These are phyloP conservation scores for Helicolenus hilgendorfi DNA, from an alignment of 2,797 vertebrate genomes.

Conservation along the genomic window DNA sequence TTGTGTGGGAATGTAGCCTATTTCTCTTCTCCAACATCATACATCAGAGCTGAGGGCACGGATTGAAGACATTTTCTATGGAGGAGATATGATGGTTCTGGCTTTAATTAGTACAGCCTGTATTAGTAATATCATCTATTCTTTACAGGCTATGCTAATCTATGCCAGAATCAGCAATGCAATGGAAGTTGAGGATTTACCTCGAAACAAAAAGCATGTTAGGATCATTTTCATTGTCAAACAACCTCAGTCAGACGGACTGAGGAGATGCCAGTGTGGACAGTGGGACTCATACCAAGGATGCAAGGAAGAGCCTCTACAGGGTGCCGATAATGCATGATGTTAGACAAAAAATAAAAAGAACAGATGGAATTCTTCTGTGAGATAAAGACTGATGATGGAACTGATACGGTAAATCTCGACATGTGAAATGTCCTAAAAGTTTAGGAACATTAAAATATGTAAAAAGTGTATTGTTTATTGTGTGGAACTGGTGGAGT, in stretches of 20 bases:
- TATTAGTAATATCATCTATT: conserved; percentile 90
- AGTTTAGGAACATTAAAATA: not conserved
- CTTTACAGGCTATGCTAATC: conserved; percentile 95
- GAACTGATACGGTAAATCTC: too few species aligned
- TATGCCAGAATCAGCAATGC: conserved; percentile 93
- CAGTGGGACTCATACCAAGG: too few species aligned
- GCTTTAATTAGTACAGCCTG: conserved; percentile 92
- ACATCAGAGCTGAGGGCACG: not conserved
- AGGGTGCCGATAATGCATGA: not conserved
- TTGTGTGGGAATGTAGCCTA: not conserved
- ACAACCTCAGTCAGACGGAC: too few species aligned
- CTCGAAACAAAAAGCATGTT: not conserved
- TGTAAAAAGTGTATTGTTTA: not conserved
- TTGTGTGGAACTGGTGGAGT: not conserved
- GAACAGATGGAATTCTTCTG: not conserved
- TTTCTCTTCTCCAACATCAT: not conserved
- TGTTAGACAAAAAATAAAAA: not conserved
- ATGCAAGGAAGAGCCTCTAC: not conserved
- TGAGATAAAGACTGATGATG: not conserved
- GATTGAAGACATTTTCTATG: conserved; percentile 3
- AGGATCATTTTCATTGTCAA: not conserved
- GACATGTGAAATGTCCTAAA: not conserved
- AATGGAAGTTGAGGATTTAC: conserved; percentile 21
- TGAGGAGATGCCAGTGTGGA: too few species aligned
- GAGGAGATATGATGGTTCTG: conserved; percentile 81